Conservation (phyloP, 2,113 vertebrate species). For the Trachemys scripta region DNA sequence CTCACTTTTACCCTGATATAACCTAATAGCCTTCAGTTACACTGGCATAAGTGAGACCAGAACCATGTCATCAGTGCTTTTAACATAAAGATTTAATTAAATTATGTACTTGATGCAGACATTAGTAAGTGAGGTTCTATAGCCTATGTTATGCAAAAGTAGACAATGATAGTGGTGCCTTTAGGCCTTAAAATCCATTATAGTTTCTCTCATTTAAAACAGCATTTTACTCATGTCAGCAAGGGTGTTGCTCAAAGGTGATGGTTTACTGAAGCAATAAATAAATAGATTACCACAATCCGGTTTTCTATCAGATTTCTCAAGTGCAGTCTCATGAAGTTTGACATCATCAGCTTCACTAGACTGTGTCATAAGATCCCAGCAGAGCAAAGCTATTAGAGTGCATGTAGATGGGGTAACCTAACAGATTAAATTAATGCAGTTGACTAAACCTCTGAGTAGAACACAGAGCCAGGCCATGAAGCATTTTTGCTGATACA, state of each 20-base stretch:
- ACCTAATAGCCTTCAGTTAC: slow-evolving; percentile 34
- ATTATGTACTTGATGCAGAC: slow-evolving; percentile 43
- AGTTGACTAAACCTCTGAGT: background rate
- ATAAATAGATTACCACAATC: background rate
- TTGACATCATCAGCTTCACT: background rate
- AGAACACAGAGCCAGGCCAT: background rate
- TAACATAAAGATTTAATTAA: slow-evolving; percentile 20
- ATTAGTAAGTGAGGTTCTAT: slow-evolving; percentile 19
- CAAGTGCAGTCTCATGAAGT: background rate
- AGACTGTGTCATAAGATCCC: background rate
- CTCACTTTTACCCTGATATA: slow-evolving; percentile 37
- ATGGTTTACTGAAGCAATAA: background rate
- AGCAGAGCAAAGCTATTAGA: background rate
- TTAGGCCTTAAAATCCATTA: background rate
- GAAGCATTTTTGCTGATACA: slow-evolving; percentile 19
- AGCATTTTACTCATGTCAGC: background rate
- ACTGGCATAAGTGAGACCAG: slow-evolving; percentile 28
- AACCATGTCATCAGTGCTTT: background rate
- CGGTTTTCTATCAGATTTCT: background rate
- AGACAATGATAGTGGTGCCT: background rate
- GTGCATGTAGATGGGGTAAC: too few relatives aligned
- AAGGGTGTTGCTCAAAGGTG: background rate
- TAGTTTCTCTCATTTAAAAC: background rate
- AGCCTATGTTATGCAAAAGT: background rate
- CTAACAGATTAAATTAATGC: background rate